phyloP scores from a whole-genome alignment of 1,140 invertebrate species.

The Hermatobates lingyangjiaoensis region DNA sequence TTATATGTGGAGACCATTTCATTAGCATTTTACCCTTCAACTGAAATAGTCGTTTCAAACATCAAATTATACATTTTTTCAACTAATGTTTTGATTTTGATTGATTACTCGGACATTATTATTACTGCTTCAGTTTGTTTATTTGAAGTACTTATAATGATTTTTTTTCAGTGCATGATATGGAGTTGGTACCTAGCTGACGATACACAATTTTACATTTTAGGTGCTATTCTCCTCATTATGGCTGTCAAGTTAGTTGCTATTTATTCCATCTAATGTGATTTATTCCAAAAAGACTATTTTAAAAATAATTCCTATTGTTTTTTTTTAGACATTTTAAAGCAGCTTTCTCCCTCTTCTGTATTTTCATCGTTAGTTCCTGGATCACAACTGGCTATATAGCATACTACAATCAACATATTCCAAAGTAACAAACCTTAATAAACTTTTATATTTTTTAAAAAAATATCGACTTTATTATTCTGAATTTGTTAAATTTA shows the following conservation, averaged over 20 bases:
- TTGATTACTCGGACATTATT: too few relatives aligned
- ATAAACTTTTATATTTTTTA: too few relatives aligned
- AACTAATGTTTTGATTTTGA: too few relatives aligned
- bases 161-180: slow-evolving; percentile 52
- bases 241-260: slow-evolving; percentile 30
- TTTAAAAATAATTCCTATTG: neutral
- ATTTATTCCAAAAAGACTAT: slow-evolving; percentile 1
- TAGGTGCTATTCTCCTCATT: slow-evolving; percentile 57
- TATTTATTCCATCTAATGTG: neutral
- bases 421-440: slow-evolving; percentile 39
- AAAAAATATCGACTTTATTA: neutral
- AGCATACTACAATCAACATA: slow-evolving; percentile 55
- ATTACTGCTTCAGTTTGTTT: too few relatives aligned
- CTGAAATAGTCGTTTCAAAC: too few relatives aligned
- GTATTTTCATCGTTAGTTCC: slow-evolving; percentile 47
- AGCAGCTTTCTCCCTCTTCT: slow-evolving; percentile 37
- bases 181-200: slow-evolving; percentile 81
- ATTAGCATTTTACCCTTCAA: too few relatives aligned
- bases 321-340: slow-evolving; percentile 43
- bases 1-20: too few relatives aligned
- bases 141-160: too few relatives aligned
- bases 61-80: too few relatives aligned
- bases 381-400: slow-evolving; percentile 61
- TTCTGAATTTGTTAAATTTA: too few relatives aligned
- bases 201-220: slow-evolving; percentile 65